phyloP scores from a whole-genome alignment of 2,113 vertebrate genomes.

The Kryptolebias marmoratus region DNA sequence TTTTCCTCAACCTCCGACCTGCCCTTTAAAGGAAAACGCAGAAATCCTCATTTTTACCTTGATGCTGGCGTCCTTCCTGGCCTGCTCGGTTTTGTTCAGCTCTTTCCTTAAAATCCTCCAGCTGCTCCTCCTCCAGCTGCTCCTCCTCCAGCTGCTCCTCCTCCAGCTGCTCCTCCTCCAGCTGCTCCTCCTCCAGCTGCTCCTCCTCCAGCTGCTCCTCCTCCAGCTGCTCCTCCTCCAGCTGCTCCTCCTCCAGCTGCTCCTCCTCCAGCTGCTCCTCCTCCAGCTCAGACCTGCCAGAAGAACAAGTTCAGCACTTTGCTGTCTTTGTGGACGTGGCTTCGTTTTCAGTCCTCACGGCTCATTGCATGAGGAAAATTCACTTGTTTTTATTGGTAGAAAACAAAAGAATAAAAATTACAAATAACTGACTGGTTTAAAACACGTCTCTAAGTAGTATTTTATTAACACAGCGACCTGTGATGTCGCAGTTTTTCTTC shows the following conservation, averaged over 20 bases:
- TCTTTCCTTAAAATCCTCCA: constrained; percentile 92
- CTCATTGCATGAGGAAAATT: too few species aligned
- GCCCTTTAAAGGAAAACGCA: not conserved
- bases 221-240: constrained; percentile 84
- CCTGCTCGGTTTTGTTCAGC: constrained; percentile 89
- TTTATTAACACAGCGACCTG: constrained; percentile 77
- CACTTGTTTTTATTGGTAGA: too few species aligned
- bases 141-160: constrained; percentile 86
- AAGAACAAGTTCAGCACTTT: not conserved
- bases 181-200: constrained; percentile 75
- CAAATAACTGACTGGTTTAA: too few species aligned
- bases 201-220: constrained; percentile 70
- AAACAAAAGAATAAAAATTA: not conserved
- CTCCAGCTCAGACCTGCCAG: constrained; percentile 83
- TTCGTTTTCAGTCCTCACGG: too few species aligned
- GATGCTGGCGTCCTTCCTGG: constrained; percentile 92
- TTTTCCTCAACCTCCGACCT: too few species aligned
- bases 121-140: constrained; percentile 82
- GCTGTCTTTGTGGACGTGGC: too few species aligned
- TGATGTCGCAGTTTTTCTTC: constrained; percentile 83
- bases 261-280: constrained; percentile 79
- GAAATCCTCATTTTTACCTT: constrained; percentile 80
- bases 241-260: constrained; percentile 78
- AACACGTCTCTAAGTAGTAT: too few species aligned
- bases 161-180: constrained; percentile 79